Evolutionary conservation across 2,113 vertebrate species (phyloP).

Genomic region (Laticauda laticaudata): DNA sequence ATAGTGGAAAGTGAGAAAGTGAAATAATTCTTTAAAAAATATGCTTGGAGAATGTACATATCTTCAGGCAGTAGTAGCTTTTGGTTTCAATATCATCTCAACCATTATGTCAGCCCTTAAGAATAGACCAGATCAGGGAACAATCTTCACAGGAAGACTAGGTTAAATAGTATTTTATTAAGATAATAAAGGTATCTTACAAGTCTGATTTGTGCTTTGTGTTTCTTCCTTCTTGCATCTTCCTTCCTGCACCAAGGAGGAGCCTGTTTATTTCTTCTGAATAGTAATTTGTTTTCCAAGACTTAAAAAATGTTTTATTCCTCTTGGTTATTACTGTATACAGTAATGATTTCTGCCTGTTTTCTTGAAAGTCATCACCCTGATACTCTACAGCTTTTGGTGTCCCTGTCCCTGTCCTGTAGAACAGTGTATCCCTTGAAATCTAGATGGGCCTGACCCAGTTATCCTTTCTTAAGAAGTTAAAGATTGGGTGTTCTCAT

Average conservation of each 20-base stretch:
- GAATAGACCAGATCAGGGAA: neutral
- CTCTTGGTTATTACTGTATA: neutral
- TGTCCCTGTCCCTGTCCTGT: neutral
- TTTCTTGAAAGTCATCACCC: neutral
- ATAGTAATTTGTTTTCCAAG: neutral
- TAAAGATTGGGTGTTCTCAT: neutral
- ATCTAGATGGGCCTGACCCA: neutral
- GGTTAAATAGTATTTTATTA: neutral
- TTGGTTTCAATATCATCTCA: constrained; percentile 14
- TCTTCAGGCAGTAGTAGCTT: neutral
- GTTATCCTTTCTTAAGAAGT: neutral
- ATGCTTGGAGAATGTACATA: constrained; percentile 12
- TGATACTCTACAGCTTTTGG: neutral
- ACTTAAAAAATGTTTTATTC: neutral
- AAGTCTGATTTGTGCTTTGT: neutral
- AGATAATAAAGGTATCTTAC: neutral
- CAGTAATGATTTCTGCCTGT: neutral
- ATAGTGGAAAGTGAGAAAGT: neutral
- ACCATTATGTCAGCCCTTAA: neutral
- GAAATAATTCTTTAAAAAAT: neutral
- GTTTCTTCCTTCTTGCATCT: neutral
- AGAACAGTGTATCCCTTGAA: neutral
- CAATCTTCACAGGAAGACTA: neutral
- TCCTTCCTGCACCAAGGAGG: neutral
- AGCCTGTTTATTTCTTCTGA: neutral